Percentiles rank a stretch among this genome's conserved stretches.
These are phyloP conservation scores for Aphyosemion australe DNA, from an alignment of 2,113 vertebrate genomes.

Conservation along the genomic window DNA sequence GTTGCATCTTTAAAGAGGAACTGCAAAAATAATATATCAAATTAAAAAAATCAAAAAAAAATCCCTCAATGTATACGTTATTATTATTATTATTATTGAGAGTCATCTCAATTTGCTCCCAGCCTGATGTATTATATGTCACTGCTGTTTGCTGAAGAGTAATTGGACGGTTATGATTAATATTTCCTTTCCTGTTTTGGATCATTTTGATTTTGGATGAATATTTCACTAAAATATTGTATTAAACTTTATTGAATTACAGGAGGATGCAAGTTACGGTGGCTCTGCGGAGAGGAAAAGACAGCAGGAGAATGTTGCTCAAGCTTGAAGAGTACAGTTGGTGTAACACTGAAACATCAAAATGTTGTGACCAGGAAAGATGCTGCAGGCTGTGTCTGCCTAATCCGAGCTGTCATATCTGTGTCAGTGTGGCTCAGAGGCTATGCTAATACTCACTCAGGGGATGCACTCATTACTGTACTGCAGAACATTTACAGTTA, in stretches of 20 bases:
- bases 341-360: slow-evolving; percentile 27
- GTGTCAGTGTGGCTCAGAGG: slow-evolving; percentile 48
- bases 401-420: slow-evolving; percentile 61
- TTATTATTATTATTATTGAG: background rate
- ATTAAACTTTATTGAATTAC: too few species aligned
- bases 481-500: slow-evolving; percentile 13
- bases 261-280: background rate
- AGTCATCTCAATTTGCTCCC: background rate
- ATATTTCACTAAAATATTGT: too few species aligned
- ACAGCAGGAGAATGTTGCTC: background rate
- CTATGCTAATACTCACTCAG: slow-evolving; percentile 36
- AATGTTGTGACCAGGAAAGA: slow-evolving; percentile 51
- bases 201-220: too few species aligned
- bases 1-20: background rate
- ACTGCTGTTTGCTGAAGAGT: background rate
- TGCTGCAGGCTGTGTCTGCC: slow-evolving; percentile 43
- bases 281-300: background rate
- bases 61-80: too few species aligned
- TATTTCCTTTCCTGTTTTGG: background rate
- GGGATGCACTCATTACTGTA: slow-evolving; percentile 15
- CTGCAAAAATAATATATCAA: background rate
- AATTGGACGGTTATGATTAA: background rate
- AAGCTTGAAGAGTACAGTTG: slow-evolving; percentile 20
- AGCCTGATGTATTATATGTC: background rate
- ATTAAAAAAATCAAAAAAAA: background rate